A percentile compares a stretch with the other conserved stretches of the same genome.
phyloP scores from a whole-genome alignment of 2,113 vertebrate species.

The Prinia subflava region DNA sequence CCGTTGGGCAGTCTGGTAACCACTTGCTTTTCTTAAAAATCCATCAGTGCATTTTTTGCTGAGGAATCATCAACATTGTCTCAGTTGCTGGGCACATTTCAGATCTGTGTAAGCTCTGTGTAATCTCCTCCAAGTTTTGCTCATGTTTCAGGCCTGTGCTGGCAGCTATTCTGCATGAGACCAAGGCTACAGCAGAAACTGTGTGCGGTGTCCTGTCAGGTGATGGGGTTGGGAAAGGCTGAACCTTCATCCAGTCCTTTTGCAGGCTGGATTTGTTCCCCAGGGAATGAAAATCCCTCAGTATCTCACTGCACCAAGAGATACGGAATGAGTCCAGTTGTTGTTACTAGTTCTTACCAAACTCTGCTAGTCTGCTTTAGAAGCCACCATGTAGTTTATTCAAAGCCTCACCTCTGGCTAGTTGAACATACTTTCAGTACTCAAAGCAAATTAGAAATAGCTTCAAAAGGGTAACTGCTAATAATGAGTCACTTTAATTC shows the following conservation, averaged over 20 bases:
- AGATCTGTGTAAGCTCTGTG: neutral
- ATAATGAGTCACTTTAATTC: neutral
- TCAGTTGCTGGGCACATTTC: neutral
- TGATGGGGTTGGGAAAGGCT: neutral
- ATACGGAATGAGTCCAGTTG: neutral
- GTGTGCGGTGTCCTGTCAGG: neutral
- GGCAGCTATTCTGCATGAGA: neutral
- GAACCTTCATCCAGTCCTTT: neutral
- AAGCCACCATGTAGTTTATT: neutral
- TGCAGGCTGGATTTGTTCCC: neutral
- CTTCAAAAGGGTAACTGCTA: neutral
- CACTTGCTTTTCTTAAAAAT: neutral
- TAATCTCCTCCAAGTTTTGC: neutral
- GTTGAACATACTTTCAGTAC: neutral
- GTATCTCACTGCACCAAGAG: neutral
- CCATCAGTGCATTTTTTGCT: neutral
- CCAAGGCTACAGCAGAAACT: neutral
- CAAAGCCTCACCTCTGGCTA: neutral
- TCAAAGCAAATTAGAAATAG: slow-evolving; percentile 7
- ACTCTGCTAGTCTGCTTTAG: neutral
- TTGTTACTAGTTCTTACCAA: neutral
- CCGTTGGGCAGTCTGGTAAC: neutral
- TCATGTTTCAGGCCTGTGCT: neutral
- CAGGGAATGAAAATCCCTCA: neutral
- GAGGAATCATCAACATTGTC: neutral